A percentile compares a stretch with the other conserved stretches of the same genome.
These are phyloP conservation scores for Eupristina koningsbergeri DNA, from an alignment of 1,140 invertebrate genomes.

Conservation along the genomic window DNA sequence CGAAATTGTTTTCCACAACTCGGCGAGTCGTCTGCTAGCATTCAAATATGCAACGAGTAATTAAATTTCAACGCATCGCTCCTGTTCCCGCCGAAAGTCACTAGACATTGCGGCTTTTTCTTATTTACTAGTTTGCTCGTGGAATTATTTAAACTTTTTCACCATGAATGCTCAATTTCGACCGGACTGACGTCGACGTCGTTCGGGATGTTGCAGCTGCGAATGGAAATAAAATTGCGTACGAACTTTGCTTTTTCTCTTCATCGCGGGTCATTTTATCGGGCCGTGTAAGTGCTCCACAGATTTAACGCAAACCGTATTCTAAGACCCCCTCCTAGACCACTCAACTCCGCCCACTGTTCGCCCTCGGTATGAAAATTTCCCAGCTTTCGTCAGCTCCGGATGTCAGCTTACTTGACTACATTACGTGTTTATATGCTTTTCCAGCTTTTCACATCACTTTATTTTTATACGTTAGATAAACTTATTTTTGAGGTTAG, in stretches of 20 bases:
- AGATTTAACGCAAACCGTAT: constrained; percentile 33
- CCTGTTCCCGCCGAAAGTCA: not conserved
- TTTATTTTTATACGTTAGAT: not conserved
- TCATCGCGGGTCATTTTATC: not conserved
- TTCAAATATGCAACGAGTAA: constrained; percentile 23
- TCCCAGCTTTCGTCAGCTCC: constrained; percentile 17
- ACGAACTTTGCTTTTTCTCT: not conserved
- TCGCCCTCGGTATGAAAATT: constrained; percentile 4
- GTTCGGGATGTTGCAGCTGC: not conserved
- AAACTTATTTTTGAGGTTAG: constrained; percentile 11
- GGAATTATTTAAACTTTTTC: not conserved
- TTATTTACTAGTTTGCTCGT: not conserved
- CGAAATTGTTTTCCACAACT: not conserved
- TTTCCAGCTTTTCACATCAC: not conserved
- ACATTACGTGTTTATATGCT: not conserved
- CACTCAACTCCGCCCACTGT: constrained; percentile 7
- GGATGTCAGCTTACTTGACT: not conserved
- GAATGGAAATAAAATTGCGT: not conserved
- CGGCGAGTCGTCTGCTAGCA: constrained; percentile 41
- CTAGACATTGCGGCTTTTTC: too few species aligned
- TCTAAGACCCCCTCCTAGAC: constrained; percentile 51
- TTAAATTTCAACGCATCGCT: constrained; percentile 14
- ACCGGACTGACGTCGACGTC: not conserved
- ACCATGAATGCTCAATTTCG: too few species aligned
- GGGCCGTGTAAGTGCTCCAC: constrained; percentile 34